Conservation (phyloP, 2,797 vertebrate species). For the Phalloptychus januarius region DNA sequence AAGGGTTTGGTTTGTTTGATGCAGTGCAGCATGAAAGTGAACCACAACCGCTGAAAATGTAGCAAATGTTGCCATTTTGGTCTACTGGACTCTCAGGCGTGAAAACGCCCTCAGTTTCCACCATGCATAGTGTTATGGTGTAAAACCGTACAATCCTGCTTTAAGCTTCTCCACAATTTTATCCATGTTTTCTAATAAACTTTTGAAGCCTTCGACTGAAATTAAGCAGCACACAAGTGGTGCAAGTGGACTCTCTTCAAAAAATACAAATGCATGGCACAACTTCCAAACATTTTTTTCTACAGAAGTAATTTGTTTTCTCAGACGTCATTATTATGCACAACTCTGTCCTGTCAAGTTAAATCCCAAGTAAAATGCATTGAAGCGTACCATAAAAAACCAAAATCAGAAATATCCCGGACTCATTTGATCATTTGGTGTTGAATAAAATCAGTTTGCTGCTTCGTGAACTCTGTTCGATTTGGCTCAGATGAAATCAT, state of each 20-base stretch:
- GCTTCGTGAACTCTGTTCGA: slow-evolving; percentile 19
- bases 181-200: not conserved
- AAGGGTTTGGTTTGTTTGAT: too few relatives aligned
- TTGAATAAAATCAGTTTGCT: not conserved
- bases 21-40: too few relatives aligned
- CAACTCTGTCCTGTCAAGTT: not conserved
- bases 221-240: not conserved
- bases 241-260: not conserved
- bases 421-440: not conserved
- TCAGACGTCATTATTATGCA: not conserved
- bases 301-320: not conserved
- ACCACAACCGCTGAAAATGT: too few relatives aligned
- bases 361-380: not conserved
- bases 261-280: too few relatives aligned
- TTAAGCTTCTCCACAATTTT: not conserved
- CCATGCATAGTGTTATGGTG: too few relatives aligned
- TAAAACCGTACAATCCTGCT: not conserved
- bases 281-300: too few relatives aligned
- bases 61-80: too few relatives aligned
- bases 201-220: not conserved
- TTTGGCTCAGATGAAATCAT: slow-evolving; percentile 45
- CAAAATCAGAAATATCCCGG: not conserved
- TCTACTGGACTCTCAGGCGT: too few relatives aligned
- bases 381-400: not conserved
- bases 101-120: too few relatives aligned